Conservation (phyloP, 2,113 vertebrate genomes). For the Semicossyphus pulcher region DNA sequence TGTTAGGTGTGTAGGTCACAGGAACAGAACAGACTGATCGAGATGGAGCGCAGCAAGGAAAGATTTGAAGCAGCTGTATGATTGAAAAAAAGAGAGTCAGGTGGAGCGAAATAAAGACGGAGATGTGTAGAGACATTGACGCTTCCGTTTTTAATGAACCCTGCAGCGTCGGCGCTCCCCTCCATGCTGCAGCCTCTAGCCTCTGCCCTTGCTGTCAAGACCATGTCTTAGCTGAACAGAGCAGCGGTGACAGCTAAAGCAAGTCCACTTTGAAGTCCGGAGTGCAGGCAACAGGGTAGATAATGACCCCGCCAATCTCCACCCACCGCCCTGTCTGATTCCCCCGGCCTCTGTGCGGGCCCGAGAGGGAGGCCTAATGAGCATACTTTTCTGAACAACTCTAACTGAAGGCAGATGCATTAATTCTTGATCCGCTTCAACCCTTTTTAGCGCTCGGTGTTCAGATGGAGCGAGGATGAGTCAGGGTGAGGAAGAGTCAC, state of each 20-base stretch:
- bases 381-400: conserved; percentile 64
- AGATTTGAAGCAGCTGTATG: neutral
- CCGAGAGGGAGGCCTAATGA: conserved; percentile 64
- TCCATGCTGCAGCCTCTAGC: conserved; percentile 27
- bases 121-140: conserved; percentile 21
- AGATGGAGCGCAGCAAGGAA: neutral
- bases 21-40: conserved; percentile 21
- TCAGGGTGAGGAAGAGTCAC: conserved; percentile 41
- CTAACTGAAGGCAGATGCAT: conserved; percentile 61
- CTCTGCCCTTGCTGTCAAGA: conserved; percentile 68
- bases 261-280: conserved; percentile 65
- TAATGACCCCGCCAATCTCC: conserved; percentile 67
- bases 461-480: conserved; percentile 36
- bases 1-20: neutral
- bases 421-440: conserved; percentile 57
- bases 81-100: conserved; percentile 14
- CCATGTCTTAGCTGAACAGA: conserved; percentile 36
- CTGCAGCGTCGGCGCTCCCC: neutral
- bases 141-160: conserved; percentile 62
- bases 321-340: conserved; percentile 43
- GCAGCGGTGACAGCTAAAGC: conserved; percentile 53
- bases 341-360: conserved; percentile 28
- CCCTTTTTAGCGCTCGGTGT: conserved; percentile 37
- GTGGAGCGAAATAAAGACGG: conserved; percentile 5
- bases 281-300: conserved; percentile 57